Evolutionary conservation across 2,797 vertebrate genomes (phyloP), one percentile per base, ranked within the genome.

Genomic region (Decapterus maruadsi): DNA sequence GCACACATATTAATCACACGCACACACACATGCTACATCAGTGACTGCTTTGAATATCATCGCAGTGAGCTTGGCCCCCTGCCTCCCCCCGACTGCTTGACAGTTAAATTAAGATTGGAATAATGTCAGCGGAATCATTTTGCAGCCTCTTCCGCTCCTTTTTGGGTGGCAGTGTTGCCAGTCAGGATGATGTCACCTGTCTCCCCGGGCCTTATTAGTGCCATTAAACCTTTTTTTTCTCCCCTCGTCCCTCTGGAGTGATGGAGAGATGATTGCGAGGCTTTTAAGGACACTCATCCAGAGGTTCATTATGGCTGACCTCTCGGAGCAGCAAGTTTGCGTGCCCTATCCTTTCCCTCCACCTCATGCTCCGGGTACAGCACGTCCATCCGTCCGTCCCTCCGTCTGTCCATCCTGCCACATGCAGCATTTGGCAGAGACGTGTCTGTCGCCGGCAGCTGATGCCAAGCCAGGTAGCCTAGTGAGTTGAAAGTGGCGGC

Each of bases 391-490:
- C 63, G 57, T 71, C 26, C 26, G 26, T 26, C 26, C 3, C 1
- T 26, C 26, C 3, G 26, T 26, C 26, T 26, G 26, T 83, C 77
- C 63, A 55, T 71, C 60, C 68, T 38, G 70, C 82, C 73, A 66
- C 78, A 74, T 81, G 81, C 78, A 82, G 82, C 75, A 60, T 67
- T 87, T 91, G 87, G 87, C 89, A 89, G 60, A 9, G 43, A 36
- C 20, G 2, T 16, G 50, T 65, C 69, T 63, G 80, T 82, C 69
- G 36, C 70, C 46, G 51, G 66, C 77, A 36, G 65, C 45, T 45
- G 78, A 87, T 78, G 85, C 86, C 83, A 77, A 75, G 71, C 86
- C 91, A 91, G 90, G 90, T 89, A 87, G 71, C 71, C 80, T 22
- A 60, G 75, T 12, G 77, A 86, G 83, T 80, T 82, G 88, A 81